phyloP scores from a whole-genome alignment of 1,140 invertebrate species.

The Diorhabda sublineata region DNA sequence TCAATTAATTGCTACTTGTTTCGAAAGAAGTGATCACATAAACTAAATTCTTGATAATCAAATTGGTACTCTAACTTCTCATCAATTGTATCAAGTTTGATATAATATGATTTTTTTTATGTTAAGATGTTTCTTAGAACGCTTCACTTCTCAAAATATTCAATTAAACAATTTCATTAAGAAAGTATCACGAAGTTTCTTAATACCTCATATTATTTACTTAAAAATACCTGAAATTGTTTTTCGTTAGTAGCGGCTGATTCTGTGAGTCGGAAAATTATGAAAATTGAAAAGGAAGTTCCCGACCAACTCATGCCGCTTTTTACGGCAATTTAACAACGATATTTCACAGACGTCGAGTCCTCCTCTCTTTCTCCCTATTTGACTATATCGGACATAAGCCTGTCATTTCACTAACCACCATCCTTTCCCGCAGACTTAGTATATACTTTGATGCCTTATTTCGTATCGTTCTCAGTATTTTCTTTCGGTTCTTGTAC shows the following conservation, averaged over 20 bases:
- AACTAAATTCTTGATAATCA: too few species aligned
- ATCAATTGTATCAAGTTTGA: too few species aligned
- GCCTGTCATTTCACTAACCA: conserved; percentile 35
- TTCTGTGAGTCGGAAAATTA: conserved; percentile 33
- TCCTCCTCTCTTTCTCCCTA: conserved; percentile 24
- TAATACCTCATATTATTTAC: not conserved
- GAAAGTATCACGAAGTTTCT: too few species aligned
- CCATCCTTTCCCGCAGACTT: conserved; percentile 17
- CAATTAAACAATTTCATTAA: too few species aligned
- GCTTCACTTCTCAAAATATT: too few species aligned
- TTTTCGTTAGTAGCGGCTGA: conserved; percentile 24
- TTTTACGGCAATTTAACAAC: conserved; percentile 38
- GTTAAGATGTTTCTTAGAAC: too few species aligned
- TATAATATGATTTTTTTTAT: too few species aligned
- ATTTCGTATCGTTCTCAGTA: not conserved
- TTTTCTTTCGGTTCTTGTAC: conserved; percentile 10
- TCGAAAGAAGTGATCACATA: too few species aligned
- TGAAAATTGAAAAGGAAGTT: conserved; percentile 35
- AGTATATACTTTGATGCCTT: conserved; percentile 11
- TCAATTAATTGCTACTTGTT: too few species aligned
- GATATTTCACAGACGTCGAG: conserved; percentile 32
- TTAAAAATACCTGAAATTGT: conserved; percentile 16
- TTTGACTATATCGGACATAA: conserved; percentile 33
- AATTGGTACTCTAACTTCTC: too few species aligned
- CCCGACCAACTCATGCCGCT: conserved; percentile 16